Percentiles rank a stretch among this genome's conserved stretches.
phyloP scores from a whole-genome alignment of 2,888 invertebrate genomes.

The Petrolisthes manimaculis region DNA sequence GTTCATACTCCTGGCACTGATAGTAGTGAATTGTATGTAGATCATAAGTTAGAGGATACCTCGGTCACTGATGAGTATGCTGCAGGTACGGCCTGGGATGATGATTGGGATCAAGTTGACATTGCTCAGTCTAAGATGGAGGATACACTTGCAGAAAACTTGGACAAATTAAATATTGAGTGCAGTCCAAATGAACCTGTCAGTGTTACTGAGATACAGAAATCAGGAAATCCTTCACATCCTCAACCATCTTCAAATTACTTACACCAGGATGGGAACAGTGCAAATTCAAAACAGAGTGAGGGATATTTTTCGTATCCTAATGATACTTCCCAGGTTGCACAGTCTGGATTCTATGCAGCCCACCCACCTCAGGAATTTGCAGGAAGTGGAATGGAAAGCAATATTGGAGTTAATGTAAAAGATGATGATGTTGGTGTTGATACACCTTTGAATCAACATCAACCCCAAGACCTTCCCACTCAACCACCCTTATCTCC shows the following conservation, averaged over 20 bases:
- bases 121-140: not conserved
- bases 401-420: too few relatives aligned
- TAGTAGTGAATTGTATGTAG: not conserved
- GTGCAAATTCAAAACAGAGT: not conserved
- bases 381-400: not conserved
- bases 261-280: not conserved
- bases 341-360: not conserved
- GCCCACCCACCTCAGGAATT: conserved; percentile 4
- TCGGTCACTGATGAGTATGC: not conserved
- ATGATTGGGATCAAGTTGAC: conserved; percentile 36
- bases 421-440: too few relatives aligned
- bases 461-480: not conserved
- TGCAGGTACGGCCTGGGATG: conserved; percentile 29
- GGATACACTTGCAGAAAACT: not conserved
- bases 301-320: not conserved
- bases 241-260: not conserved
- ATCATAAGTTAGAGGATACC: not conserved
- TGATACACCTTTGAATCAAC: not conserved
- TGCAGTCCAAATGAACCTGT: not conserved
- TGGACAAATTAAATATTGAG: not conserved
- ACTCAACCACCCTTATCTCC: not conserved
- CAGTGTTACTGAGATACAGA: too few relatives aligned
- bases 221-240: too few relatives aligned
- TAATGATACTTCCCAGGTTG: not conserved
- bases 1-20: too few relatives aligned